These are phyloP conservation scores for Drosophila basisetae DNA, from an alignment of 2,888 invertebrate species.

Conservation along the genomic window DNA sequence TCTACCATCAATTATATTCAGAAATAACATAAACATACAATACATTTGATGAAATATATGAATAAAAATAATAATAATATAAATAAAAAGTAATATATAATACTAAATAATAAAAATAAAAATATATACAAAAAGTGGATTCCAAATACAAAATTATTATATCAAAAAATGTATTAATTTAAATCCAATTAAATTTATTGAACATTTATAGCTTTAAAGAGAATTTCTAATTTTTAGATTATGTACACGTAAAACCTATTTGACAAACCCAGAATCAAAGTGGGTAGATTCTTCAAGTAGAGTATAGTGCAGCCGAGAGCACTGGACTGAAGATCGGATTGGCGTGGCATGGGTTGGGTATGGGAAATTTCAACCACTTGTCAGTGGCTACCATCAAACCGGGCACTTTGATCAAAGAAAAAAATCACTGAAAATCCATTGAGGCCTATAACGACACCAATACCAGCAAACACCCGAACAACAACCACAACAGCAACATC, in stretches of 20 bases:
- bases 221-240: neutral
- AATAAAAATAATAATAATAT: neutral
- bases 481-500: constrained; percentile 29
- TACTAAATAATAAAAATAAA: neutral
- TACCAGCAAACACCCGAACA: constrained; percentile 20
- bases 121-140: neutral
- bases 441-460: constrained; percentile 76
- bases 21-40: neutral
- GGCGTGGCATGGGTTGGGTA: constrained; percentile 50
- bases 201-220: neutral
- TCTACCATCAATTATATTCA: neutral
- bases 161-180: neutral
- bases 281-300: neutral
- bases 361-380: constrained; percentile 77
- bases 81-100: neutral
- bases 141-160: neutral
- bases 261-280: neutral
- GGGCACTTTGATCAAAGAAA: constrained; percentile 79
- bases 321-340: constrained; percentile 27
- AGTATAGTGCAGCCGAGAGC: constrained; percentile 40
- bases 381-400: constrained; percentile 72
- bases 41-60: neutral
- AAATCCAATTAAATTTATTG: neutral
- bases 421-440: constrained; percentile 77
- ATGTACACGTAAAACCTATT: neutral